Evolutionary conservation across 2,888 invertebrate genomes (phyloP).

Genomic region (Cheilosia impressa): DNA sequence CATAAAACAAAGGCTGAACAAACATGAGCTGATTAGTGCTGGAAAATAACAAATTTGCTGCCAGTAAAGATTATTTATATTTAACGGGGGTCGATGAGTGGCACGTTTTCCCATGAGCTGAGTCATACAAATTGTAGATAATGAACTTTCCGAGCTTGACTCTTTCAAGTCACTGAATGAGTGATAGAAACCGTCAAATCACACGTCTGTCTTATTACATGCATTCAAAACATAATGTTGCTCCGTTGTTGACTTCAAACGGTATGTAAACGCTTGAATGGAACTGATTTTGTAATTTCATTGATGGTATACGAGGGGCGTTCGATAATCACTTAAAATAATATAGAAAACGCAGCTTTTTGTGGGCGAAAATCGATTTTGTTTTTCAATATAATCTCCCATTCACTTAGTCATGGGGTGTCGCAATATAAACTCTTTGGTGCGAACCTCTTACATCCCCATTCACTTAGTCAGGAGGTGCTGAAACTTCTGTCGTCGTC

Average conservation of each 20-base stretch:
- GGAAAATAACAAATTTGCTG: conserved; percentile 3
- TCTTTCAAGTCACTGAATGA: conserved; percentile 8
- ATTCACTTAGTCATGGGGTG: too few species aligned
- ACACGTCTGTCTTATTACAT: background rate
- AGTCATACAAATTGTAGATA: conserved; percentile 22
- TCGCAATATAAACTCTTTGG: too few species aligned
- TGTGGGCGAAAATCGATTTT: too few species aligned
- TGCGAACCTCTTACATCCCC: too few species aligned
- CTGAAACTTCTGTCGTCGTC: too few species aligned
- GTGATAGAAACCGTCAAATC: background rate
- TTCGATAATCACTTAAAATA: too few species aligned
- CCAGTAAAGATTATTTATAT: conserved; percentile 7
- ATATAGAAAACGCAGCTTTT: too few species aligned
- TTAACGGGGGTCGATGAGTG: background rate
- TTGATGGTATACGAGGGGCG: too few species aligned
- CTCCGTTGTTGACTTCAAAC: background rate
- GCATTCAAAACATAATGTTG: background rate
- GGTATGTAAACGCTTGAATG: background rate
- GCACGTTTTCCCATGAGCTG: conserved; percentile 2
- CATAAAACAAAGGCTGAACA: conserved; percentile 8
- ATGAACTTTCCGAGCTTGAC: background rate
- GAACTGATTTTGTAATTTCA: too few species aligned
- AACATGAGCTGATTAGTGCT: conserved; percentile 9
- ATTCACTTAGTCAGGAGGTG: too few species aligned
- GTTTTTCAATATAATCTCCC: too few species aligned